Percentiles rank a stretch among this genome's conserved stretches.
These are phyloP conservation scores for Gouania willdenowi DNA, from an alignment of 2,797 vertebrate species.

Conservation along the genomic window DNA sequence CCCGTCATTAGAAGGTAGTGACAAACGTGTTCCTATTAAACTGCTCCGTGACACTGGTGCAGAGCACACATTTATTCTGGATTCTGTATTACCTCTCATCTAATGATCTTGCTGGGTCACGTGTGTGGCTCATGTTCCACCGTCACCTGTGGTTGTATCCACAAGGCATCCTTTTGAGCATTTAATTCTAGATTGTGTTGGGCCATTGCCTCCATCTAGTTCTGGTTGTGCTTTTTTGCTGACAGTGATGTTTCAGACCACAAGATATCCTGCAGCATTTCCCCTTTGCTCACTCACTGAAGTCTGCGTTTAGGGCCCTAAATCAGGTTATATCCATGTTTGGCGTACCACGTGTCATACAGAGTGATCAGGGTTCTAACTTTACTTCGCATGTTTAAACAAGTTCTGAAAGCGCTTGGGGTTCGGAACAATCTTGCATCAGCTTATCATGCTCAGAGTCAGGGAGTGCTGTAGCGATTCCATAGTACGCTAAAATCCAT, in stretches of 20 bases:
- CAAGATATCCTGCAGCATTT: not conserved
- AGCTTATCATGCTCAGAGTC: not conserved
- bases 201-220: not conserved
- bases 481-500: conserved; percentile 3
- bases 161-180: not conserved
- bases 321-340: not conserved
- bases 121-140: not conserved
- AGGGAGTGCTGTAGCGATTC: no score
- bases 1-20: no score
- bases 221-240: not conserved
- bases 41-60: no score
- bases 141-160: no score
- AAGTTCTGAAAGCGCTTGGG: not conserved
- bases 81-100: no score
- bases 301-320: not conserved
- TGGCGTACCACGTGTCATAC: not conserved
- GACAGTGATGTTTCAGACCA: not conserved
- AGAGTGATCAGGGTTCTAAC: not conserved
- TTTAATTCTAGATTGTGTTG: not conserved
- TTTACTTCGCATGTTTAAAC: not conserved
- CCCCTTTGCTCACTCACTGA: not conserved
- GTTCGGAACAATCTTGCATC: not conserved
- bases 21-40: no score
- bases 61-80: no score
- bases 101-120: no score